A percentile compares a stretch with the other conserved stretches of the same genome.
Conservation (phyloP, 1,140 invertebrate species). For the Potamilus streckersoni region DNA sequence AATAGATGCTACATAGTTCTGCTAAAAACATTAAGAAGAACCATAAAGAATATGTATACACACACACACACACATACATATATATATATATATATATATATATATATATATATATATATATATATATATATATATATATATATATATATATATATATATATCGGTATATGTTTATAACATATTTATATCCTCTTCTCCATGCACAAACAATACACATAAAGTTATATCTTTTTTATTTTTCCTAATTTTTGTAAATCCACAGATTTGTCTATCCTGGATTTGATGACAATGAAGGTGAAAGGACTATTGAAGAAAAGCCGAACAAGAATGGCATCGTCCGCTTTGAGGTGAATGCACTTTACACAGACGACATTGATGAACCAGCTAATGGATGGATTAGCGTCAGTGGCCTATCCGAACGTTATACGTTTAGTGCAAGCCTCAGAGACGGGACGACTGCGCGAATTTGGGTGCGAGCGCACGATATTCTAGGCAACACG, state of each 20-base stretch:
- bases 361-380: neutral
- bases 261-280: constrained; percentile 13
- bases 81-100: too few relatives aligned
- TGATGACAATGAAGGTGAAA: constrained; percentile 14
- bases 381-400: neutral
- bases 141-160: too few relatives aligned
- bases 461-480: constrained; percentile 11
- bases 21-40: too few relatives aligned
- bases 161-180: too few relatives aligned
- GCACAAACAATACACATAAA: too few relatives aligned
- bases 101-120: too few relatives aligned
- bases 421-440: neutral
- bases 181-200: too few relatives aligned
- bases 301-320: constrained; percentile 6
- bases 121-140: too few relatives aligned
- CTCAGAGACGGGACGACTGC: neutral
- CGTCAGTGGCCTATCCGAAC: neutral
- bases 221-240: too few relatives aligned
- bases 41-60: too few relatives aligned
- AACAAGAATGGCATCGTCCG: constrained; percentile 21
- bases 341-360: constrained; percentile 7
- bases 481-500: constrained; percentile 16
- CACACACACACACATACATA: too few relatives aligned
- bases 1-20: too few relatives aligned
- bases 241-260: neutral